phyloP scores from a whole-genome alignment of 2,888 invertebrate species.

The Agriotes lineatus region DNA sequence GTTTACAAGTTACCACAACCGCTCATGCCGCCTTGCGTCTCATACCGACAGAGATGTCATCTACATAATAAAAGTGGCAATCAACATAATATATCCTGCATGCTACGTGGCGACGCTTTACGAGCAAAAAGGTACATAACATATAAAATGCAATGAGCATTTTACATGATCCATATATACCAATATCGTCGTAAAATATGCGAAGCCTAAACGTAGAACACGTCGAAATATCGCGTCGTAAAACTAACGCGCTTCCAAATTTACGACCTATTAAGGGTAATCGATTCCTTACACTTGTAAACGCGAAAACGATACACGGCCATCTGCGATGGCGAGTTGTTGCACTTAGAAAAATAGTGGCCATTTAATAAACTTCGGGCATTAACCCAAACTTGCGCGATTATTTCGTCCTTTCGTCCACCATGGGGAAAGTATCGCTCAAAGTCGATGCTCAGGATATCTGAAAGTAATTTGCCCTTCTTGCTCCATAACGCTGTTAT shows the following conservation, averaged over 20 bases:
- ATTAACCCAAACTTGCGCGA: too few relatives aligned
- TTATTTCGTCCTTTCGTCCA: too few relatives aligned
- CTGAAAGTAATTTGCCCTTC: too few relatives aligned
- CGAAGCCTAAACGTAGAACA: neutral
- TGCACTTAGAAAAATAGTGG: neutral
- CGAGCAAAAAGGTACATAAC: slow-evolving; percentile 28
- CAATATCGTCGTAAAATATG: slow-evolving; percentile 31
- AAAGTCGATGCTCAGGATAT: too few relatives aligned
- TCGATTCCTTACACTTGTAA: slow-evolving; percentile 1
- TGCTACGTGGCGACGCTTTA: slow-evolving; percentile 25
- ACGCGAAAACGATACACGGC: neutral
- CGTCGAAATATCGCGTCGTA: neutral
- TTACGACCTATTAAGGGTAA: slow-evolving; percentile 15
- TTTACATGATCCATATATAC: slow-evolving; percentile 33
- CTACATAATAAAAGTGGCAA: slow-evolving; percentile 30
- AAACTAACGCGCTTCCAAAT: slow-evolving; percentile 20
- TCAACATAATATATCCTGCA: slow-evolving; percentile 30
- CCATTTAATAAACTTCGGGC: neutral
- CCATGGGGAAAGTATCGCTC: too few relatives aligned
- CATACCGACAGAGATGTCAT: slow-evolving; percentile 10
- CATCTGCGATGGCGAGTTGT: neutral
- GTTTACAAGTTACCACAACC: neutral
- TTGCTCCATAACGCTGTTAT: too few relatives aligned
- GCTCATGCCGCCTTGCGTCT: slow-evolving; percentile 1
- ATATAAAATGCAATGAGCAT: slow-evolving; percentile 37